Conservation (phyloP, 2,888 invertebrate genomes). For the Acanthoscelides obtectus region DNA sequence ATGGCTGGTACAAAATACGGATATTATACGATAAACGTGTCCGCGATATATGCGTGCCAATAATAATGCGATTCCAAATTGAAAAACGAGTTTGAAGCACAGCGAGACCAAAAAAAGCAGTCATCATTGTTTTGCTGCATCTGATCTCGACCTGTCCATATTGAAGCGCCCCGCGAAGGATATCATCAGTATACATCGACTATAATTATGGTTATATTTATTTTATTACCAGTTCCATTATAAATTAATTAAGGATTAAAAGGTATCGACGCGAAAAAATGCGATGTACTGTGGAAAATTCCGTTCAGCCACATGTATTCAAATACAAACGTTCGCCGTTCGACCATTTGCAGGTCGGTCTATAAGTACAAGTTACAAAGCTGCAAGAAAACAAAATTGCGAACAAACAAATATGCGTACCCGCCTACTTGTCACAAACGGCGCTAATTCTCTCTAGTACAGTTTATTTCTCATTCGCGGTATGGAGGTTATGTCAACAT, state of each 20-base stretch:
- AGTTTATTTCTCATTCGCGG: neutral
- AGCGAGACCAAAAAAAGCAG: neutral
- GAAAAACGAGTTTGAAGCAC: neutral
- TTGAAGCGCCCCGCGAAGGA: neutral
- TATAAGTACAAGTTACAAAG: no score
- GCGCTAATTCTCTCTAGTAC: neutral
- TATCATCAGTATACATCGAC: neutral
- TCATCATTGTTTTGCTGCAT: neutral
- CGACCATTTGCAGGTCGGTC: no score
- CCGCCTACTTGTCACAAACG: neutral
- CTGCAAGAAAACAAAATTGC: no score
- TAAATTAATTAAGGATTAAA: neutral
- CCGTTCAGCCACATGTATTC: no score
- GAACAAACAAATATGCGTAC: neutral
- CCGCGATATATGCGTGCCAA: neutral
- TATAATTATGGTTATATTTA: neutral
- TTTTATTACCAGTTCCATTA: neutral
- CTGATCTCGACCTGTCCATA: neutral
- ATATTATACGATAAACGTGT: neutral
- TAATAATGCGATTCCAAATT: neutral
- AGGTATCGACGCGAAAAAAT: neutral
- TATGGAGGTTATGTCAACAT: neutral
- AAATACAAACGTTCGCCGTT: no score
- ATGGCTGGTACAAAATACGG: neutral
- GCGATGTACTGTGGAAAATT: no score